Conservation (phyloP, 1,140 invertebrate genomes). For the Fopius arisanus region DNA sequence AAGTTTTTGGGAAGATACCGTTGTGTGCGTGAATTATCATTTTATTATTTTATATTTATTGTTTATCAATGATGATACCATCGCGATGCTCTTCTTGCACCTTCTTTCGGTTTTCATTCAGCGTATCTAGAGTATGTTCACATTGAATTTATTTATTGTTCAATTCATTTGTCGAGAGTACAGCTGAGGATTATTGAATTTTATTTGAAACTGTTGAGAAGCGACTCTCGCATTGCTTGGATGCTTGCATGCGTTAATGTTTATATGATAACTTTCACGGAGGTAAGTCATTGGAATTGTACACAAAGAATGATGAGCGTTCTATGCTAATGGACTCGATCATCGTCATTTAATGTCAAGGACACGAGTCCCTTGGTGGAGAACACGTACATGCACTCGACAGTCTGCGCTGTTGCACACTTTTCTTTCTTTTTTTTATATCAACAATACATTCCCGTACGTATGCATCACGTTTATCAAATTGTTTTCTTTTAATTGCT, state of each 20-base stretch:
- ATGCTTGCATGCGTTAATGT: constrained; percentile 14
- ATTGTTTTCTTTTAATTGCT: constrained; percentile 7
- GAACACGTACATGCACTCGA: not conserved
- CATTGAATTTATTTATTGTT: not conserved
- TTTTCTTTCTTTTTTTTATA: constrained; percentile 7
- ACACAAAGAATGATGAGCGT: constrained; percentile 14
- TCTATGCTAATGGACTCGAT: constrained; percentile 24
- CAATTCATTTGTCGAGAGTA: not conserved
- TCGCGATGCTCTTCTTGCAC: constrained; percentile 2
- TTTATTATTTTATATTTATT: not conserved
- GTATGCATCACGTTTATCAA: not conserved
- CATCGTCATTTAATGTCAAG: constrained; percentile 19
- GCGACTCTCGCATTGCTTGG: constrained; percentile 11
- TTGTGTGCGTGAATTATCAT: constrained; percentile 19
- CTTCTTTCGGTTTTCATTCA: not conserved
- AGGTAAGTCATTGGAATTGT: constrained; percentile 8
- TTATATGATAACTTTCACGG: constrained; percentile 14
- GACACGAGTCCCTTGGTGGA: constrained; percentile 2
- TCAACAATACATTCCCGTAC: not conserved
- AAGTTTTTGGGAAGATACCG: constrained; percentile 51
- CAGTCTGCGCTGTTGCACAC: not conserved
- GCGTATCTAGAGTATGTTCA: not conserved
- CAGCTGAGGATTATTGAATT: not conserved
- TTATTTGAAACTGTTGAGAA: not conserved
- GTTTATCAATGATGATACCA: not conserved